phyloP scores from a whole-genome alignment of 2,888 invertebrate genomes.

The Strigamia crassipes region DNA sequence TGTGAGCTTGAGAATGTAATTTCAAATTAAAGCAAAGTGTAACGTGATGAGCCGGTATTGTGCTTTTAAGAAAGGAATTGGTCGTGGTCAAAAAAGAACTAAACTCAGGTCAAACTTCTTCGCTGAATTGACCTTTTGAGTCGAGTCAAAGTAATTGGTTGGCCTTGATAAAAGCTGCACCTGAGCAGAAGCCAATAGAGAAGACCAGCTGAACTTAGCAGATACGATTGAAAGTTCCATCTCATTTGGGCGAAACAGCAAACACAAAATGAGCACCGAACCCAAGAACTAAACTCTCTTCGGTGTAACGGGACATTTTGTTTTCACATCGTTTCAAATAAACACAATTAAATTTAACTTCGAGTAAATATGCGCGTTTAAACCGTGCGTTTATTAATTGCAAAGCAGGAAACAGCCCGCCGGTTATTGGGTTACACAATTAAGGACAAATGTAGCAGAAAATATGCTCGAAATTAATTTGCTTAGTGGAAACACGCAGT shows the following conservation, averaged over 20 bases:
- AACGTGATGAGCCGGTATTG: background rate
- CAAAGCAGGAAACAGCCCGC: background rate
- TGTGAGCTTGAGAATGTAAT: background rate
- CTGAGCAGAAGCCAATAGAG: background rate
- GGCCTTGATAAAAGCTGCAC: conserved; percentile 10
- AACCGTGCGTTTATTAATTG: background rate
- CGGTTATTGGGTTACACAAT: background rate
- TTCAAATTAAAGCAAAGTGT: background rate
- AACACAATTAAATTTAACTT: background rate
- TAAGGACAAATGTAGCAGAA: background rate
- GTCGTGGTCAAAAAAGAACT: background rate
- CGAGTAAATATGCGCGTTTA: background rate
- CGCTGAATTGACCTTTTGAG: background rate
- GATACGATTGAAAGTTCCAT: conserved; percentile 10
- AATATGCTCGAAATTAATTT: background rate
- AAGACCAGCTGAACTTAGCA: background rate
- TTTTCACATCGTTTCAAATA: background rate
- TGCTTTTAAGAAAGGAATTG: background rate
- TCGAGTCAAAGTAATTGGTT: conserved; percentile 10
- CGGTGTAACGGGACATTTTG: background rate
- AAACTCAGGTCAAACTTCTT: background rate
- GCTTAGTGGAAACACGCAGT: background rate
- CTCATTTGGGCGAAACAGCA: background rate
- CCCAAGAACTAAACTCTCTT: background rate
- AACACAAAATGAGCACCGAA: background rate